phyloP scores from a whole-genome alignment of 2,888 invertebrate genomes.

The Pteria penguin region DNA sequence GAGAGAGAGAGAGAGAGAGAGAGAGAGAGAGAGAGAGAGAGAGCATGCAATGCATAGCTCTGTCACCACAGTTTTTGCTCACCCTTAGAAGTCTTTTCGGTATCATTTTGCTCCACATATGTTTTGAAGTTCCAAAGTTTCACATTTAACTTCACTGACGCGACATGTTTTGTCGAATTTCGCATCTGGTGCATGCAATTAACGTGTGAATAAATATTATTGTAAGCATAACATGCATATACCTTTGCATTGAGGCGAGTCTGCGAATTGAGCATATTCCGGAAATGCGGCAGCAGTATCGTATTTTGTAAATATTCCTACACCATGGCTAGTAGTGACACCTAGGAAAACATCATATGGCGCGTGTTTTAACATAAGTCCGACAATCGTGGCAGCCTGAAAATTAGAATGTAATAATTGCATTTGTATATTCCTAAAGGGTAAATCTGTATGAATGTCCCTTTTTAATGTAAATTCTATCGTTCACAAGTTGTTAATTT shows the following conservation, averaged over 20 bases:
- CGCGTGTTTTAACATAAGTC: constrained; percentile 23
- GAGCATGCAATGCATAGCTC: no score
- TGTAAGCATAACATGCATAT: not conserved
- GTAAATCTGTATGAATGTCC: no score
- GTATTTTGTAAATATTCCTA: constrained; percentile 31
- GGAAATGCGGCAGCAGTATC: constrained; percentile 23
- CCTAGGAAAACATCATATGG: constrained; percentile 24
- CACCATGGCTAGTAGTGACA: constrained; percentile 27
- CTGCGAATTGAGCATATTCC: constrained; percentile 18
- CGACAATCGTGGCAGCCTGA: constrained; percentile 24
- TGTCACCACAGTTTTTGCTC: no score
- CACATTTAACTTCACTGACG: not conserved
- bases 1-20: no score
- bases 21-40: no score
- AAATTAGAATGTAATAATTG: no score
- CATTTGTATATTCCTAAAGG: no score
- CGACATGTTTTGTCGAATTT: not conserved
- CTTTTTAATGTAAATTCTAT: no score
- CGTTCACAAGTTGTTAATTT: no score
- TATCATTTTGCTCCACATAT: no score
- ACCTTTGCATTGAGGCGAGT: constrained; percentile 34
- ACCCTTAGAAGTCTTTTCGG: no score
- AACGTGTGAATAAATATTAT: not conserved
- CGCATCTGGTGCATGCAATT: not conserved
- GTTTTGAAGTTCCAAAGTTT: no score